Evolutionary conservation across 2,113 vertebrate genomes (phyloP), one percentile per base, ranked within the genome.

Genomic region (Mobula birostris): DNA sequence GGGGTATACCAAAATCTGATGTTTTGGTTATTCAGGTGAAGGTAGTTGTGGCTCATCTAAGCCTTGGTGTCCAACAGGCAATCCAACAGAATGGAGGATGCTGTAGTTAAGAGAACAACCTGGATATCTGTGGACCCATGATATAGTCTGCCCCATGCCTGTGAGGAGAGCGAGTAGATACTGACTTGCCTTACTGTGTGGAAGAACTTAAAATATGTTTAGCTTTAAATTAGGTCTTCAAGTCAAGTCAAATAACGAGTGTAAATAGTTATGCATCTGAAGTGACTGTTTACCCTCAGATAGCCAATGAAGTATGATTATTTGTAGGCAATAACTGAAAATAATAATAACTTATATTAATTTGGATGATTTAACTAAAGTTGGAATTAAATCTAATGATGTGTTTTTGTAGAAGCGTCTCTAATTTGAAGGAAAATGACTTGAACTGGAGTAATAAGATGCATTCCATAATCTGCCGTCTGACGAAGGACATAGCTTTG

Each of bases 381-480:
- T n/a, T n/a, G 66, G 21, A 92, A 48, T 92, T 36, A 12, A 24
- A 3, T 24, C 7, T 72, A 36, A 11, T 0, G 27, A 24, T 92
- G 48, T 94, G 24, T 40, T 94, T 66, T 74, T 85, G 61, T 77
- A 94, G 24, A 24, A 17, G 74, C 94, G 1, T 94, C 95, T 94
- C 91, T 80, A 77, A 19, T 95, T 88, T 94, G 36, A 4, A 97
- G 96, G 94, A 68, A 96, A 94, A 87, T 70, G 56, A 82, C 94
- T 27, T 92, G 32, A 92, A 92, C 9, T 72, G 63, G 63, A 48
- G 95, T 95, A 32, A 91, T 0, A 27, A 5, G 15, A 92, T 96
- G 36, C 36, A 94, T 94, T 95, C 12, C 14, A 95, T 3, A 58
- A 92, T 79, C 0, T 96, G 96, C 24, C 1, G 0, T 0, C 32